Conservation (phyloP, 2,888 invertebrate species). For the Plagodis pulveraria region DNA sequence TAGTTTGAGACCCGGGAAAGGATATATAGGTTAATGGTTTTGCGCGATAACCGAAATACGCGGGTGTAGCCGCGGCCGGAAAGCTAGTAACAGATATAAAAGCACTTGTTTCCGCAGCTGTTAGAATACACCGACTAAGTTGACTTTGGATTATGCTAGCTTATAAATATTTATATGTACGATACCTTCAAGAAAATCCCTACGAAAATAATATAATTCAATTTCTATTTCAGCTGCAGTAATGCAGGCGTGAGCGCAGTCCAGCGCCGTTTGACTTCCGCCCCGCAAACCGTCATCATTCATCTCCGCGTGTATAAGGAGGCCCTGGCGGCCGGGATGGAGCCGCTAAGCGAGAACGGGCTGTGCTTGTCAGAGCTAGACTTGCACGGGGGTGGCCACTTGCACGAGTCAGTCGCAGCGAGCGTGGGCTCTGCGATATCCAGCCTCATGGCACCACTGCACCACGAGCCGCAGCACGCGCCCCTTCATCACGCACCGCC, state of each 20-base stretch:
- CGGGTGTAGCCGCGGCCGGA: no score
- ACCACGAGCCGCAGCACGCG: constrained; percentile 85
- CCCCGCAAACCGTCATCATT: constrained; percentile 72
- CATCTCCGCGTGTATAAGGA: constrained; percentile 85
- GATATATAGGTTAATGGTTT: no score
- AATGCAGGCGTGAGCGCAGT: constrained; percentile 40
- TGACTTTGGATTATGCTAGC: no score
- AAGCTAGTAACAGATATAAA: no score
- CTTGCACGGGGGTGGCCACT: constrained; percentile 77
- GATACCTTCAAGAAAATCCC: background rate
- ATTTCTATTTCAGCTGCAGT: constrained; percentile 25
- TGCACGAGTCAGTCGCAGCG: constrained; percentile 81
- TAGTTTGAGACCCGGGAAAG: no score
- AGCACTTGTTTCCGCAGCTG: no score
- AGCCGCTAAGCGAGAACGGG: constrained; percentile 88
- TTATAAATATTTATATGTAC: no score
- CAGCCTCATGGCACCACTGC: constrained; percentile 82
- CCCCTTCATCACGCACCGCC: constrained; percentile 86
- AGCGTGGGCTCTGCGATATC: constrained; percentile 83
- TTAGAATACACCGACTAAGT: no score
- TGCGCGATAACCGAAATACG: no score
- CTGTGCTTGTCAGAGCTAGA: constrained; percentile 90
- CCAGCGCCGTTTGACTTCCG: constrained; percentile 42
- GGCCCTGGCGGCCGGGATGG: constrained; percentile 88
- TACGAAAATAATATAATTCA: background rate